phyloP scores from a whole-genome alignment of 2,888 invertebrate genomes.

The Deilephila porcellus region DNA sequence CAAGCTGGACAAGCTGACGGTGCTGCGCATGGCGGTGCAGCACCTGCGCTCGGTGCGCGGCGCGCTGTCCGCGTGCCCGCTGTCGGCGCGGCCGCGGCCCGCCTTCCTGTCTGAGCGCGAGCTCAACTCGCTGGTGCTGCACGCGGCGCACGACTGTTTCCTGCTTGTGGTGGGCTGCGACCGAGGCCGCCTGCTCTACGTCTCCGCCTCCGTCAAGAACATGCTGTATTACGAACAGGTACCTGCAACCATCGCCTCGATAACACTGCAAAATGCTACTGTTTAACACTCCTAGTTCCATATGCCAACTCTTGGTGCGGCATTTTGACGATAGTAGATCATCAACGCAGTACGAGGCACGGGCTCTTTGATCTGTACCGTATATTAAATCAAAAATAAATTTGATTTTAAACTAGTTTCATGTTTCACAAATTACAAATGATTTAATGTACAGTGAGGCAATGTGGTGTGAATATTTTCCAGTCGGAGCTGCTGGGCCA shows the following conservation, averaged over 20 bases:
- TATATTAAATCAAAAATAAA: no score
- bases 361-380: no score
- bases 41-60: slow-evolving; percentile 90
- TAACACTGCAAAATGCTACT: neutral
- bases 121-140: slow-evolving; percentile 92
- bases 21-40: slow-evolving; percentile 96
- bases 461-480: neutral
- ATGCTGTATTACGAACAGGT: slow-evolving; percentile 94
- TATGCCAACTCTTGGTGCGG: no score
- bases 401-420: neutral
- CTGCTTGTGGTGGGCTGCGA: slow-evolving; percentile 97
- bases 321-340: no score
- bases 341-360: no score
- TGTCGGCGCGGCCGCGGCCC: slow-evolving; percentile 89
- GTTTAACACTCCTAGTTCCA: no score
- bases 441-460: neutral
- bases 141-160: slow-evolving; percentile 94
- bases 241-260: slow-evolving; percentile 34
- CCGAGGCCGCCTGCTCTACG: slow-evolving; percentile 94
- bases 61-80: slow-evolving; percentile 85
- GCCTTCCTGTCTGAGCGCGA: slow-evolving; percentile 94
- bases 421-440: neutral
- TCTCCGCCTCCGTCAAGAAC: slow-evolving; percentile 93
- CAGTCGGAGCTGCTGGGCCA: slow-evolving; percentile 95
- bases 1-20: slow-evolving; percentile 96